Evolutionary conservation across 64 coral and sea anemone species (phyloP).

Genomic region (Porites australiensis): DNA sequence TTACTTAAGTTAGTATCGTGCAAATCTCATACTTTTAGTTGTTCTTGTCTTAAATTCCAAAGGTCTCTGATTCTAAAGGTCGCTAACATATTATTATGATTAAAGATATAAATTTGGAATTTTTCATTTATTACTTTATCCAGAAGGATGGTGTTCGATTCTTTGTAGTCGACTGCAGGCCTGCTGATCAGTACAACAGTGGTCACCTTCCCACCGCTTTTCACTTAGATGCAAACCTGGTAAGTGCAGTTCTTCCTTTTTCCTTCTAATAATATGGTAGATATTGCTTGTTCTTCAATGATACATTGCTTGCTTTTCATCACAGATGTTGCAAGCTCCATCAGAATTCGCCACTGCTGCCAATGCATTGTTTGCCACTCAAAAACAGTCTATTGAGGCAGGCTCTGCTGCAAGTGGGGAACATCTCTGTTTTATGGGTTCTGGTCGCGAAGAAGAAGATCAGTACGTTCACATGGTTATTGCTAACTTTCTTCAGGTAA

Average conservation of each 20-base stretch:
- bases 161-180: conserved; percentile 97
- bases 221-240: conserved; percentile 98
- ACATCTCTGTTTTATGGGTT: conserved; percentile 97
- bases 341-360: conserved; percentile 98
- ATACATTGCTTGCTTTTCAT: neutral
- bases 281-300: no score
- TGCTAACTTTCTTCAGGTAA: conserved; percentile 99
- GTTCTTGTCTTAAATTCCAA: no score
- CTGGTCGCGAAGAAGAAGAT: conserved; percentile 97
- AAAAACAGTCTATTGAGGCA: conserved; percentile 96
- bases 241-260: conserved; percentile 2
- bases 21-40: no score
- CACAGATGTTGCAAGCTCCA: conserved; percentile 98
- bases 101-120: neutral
- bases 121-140: neutral
- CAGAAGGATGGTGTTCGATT: conserved; percentile 97
- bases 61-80: no score
- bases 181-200: conserved; percentile 98
- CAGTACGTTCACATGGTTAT: conserved; percentile 99
- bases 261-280: no score
- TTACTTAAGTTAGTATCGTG: no score
- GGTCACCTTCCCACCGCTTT: conserved; percentile 97
- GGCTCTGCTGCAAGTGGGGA: conserved; percentile 97
- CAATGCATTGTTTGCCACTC: conserved; percentile 97
- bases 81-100: neutral